These are phyloP conservation scores for Phengaris arion DNA, from an alignment of 2,888 invertebrate genomes.

Conservation along the genomic window DNA sequence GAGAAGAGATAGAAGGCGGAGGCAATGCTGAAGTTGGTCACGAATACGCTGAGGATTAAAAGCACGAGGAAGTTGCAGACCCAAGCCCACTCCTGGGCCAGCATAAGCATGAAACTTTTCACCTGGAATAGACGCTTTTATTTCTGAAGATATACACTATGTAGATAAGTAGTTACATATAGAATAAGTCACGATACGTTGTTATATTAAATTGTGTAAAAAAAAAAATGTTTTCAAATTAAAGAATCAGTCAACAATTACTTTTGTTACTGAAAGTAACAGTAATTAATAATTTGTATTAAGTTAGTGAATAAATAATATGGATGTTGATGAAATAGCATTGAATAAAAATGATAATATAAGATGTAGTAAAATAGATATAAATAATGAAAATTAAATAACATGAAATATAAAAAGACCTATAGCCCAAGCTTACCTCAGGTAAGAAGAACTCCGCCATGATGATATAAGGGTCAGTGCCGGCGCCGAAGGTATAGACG, in stretches of 20 bases:
- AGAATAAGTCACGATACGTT: too few relatives aligned
- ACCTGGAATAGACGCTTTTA: constrained; percentile 45
- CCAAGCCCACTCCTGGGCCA: constrained; percentile 56
- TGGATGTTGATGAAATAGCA: too few relatives aligned
- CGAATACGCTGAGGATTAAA: constrained; percentile 56
- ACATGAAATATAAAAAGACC: neutral
- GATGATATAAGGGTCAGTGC: constrained; percentile 56
- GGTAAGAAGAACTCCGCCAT: constrained; percentile 56
- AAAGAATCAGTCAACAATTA: too few relatives aligned
- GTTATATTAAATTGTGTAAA: too few relatives aligned
- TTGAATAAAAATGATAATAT: neutral
- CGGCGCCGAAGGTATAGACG: constrained; percentile 51
- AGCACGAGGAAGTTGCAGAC: constrained; percentile 56
- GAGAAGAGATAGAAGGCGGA: constrained; percentile 59
- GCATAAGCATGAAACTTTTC: constrained; percentile 52
- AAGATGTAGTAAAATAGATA: neutral
- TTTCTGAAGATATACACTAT: too few relatives aligned
- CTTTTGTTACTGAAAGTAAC: too few relatives aligned
- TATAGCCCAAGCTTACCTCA: constrained; percentile 46
- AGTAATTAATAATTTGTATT: too few relatives aligned
- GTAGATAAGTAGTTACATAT: too few relatives aligned
- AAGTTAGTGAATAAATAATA: too few relatives aligned
- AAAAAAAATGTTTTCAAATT: too few relatives aligned
- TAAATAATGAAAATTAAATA: too few relatives aligned
- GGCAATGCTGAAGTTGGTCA: constrained; percentile 52